phyloP scores from a whole-genome alignment of 2,797 vertebrate genomes.

The Furcifer pardalis region DNA sequence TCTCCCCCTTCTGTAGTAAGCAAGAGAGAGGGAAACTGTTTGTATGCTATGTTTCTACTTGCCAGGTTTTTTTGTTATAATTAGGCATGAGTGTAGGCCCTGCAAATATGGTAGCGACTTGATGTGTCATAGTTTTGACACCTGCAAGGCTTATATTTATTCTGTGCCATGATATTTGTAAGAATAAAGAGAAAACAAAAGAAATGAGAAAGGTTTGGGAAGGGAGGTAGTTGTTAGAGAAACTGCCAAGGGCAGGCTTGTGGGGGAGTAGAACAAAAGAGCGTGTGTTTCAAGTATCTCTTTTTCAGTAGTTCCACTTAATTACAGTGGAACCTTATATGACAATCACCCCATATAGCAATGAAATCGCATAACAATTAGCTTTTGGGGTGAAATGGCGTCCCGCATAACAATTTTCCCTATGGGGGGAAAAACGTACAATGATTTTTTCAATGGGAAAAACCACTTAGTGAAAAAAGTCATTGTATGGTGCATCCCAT shows the following conservation, averaged over 20 bases:
- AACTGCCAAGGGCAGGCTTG: not conserved
- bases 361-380: too few relatives aligned
- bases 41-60: not conserved
- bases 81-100: not conserved
- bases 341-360: too few relatives aligned
- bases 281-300: not conserved
- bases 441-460: too few relatives aligned
- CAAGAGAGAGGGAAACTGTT: not conserved
- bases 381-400: too few relatives aligned
- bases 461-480: too few relatives aligned
- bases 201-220: not conserved
- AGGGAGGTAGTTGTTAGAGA: not conserved
- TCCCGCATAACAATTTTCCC: too few relatives aligned
- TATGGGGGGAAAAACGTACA: too few relatives aligned
- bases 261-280: not conserved
- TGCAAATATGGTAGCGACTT: not conserved
- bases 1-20: too few relatives aligned
- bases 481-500: too few relatives aligned
- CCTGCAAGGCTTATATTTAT: not conserved
- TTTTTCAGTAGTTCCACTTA: constrained; percentile 13
- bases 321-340: too few relatives aligned
- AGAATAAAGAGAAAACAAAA: not conserved
- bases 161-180: not conserved
- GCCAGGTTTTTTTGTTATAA: not conserved
- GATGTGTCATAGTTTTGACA: not conserved